These are phyloP conservation scores for Amblyjoppa fuscipennis DNA, from an alignment of 2,888 invertebrate genomes.

Conservation along the genomic window DNA sequence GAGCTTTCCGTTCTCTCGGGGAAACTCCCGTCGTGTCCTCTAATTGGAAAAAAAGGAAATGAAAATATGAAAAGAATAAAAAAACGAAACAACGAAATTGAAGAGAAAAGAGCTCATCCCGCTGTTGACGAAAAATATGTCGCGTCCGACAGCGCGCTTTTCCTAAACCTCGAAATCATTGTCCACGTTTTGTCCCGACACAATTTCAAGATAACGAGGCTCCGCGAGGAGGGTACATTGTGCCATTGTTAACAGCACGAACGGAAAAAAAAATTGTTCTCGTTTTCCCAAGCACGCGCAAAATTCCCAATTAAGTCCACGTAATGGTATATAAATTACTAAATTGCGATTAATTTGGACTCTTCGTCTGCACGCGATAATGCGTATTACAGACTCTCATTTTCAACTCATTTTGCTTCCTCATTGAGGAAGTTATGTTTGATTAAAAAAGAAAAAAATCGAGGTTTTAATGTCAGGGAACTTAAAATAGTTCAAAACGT, in stretches of 20 bases:
- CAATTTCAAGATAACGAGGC: constrained; percentile 25
- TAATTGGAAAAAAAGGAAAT: constrained; percentile 54
- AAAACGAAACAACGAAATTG: constrained; percentile 20
- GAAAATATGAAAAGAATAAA: neutral
- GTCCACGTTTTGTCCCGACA: neutral
- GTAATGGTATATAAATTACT: constrained; percentile 37
- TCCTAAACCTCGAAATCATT: constrained; percentile 16
- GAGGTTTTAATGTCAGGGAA: no score
- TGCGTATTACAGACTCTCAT: constrained; percentile 6
- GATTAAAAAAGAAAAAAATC: no score
- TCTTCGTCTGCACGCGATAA: constrained; percentile 41
- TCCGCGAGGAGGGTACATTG: neutral
- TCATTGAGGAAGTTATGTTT: no score
- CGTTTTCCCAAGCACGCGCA: constrained; percentile 21
- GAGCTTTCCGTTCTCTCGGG: constrained; percentile 33
- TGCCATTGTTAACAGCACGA: neutral
- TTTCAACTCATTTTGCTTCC: neutral
- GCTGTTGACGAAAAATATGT: constrained; percentile 44
- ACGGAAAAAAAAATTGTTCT: neutral
- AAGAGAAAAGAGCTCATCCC: constrained; percentile 8
- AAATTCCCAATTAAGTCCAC: constrained; percentile 54
- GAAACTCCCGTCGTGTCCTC: constrained; percentile 44
- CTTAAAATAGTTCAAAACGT: no score
- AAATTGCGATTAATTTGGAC: constrained; percentile 59
- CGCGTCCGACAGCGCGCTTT: constrained; percentile 29